Percentiles rank a stretch among this genome's conserved stretches.
These are phyloP conservation scores for Strix aluco DNA, from an alignment of 2,113 vertebrate genomes.

Conservation along the genomic window DNA sequence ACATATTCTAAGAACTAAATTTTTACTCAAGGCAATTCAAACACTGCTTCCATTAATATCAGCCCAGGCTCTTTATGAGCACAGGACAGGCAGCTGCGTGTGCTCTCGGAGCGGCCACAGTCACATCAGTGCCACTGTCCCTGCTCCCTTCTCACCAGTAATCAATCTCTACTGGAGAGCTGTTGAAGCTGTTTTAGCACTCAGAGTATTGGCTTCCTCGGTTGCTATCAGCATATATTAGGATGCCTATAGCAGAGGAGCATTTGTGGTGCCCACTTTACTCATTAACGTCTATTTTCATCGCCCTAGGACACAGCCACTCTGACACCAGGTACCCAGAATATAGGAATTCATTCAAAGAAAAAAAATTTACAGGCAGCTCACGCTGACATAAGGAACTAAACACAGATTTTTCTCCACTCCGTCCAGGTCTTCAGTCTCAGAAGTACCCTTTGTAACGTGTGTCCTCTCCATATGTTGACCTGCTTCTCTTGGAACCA, in stretches of 20 bases:
- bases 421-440: neutral
- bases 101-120: rapidly evolving
- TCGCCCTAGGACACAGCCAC: neutral
- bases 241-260: neutral
- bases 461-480: neutral
- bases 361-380: neutral
- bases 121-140: neutral
- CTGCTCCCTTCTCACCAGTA: neutral
- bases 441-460: neutral
- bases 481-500: neutral
- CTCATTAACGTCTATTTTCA: neutral
- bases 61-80: neutral
- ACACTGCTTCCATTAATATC: neutral
- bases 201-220: neutral
- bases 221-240: neutral
- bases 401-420: neutral
- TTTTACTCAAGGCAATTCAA: neutral
- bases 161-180: neutral
- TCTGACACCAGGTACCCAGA: neutral
- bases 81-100: rapidly evolving
- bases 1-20: neutral
- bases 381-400: neutral
- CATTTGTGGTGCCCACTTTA: neutral
- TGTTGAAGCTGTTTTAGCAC: rapidly evolving
- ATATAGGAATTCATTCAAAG: neutral